Conservation (phyloP, 2,797 vertebrate genomes). For the Mus caroli region DNA sequence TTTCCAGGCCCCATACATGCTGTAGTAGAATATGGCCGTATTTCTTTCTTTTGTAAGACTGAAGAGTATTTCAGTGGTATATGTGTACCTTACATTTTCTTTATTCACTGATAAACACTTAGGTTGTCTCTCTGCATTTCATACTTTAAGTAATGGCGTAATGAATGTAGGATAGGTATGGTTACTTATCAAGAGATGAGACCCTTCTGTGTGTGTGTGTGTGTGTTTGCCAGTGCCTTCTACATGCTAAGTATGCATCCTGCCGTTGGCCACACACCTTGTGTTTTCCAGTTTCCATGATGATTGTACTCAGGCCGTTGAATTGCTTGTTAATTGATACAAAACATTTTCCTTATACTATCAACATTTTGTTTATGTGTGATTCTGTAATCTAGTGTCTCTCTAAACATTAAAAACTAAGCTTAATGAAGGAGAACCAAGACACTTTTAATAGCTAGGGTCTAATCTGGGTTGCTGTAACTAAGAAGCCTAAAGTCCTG, state of each 20-base stretch:
- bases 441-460: not conserved
- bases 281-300: not conserved
- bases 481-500: not conserved
- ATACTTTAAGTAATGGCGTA: not conserved
- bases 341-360: constrained; percentile 18
- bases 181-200: not conserved
- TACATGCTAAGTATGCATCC: not conserved
- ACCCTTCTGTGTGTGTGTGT: too few species aligned
- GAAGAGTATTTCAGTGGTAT: not conserved
- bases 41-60: not conserved
- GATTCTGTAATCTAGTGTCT: not conserved
- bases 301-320: not conserved
- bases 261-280: not conserved
- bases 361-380: not conserved
- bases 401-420: constrained; percentile 44
- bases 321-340: not conserved
- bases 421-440: constrained; percentile 20
- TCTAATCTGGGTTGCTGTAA: not conserved
- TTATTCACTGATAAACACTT: not conserved
- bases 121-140: not conserved
- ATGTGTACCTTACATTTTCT: not conserved
- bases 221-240: not conserved
- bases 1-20: too few species aligned
- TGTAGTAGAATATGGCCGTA: not conserved
- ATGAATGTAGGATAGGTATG: not conserved